phyloP scores from a whole-genome alignment of 2,888 invertebrate species.

The Phyto melanocephala region DNA sequence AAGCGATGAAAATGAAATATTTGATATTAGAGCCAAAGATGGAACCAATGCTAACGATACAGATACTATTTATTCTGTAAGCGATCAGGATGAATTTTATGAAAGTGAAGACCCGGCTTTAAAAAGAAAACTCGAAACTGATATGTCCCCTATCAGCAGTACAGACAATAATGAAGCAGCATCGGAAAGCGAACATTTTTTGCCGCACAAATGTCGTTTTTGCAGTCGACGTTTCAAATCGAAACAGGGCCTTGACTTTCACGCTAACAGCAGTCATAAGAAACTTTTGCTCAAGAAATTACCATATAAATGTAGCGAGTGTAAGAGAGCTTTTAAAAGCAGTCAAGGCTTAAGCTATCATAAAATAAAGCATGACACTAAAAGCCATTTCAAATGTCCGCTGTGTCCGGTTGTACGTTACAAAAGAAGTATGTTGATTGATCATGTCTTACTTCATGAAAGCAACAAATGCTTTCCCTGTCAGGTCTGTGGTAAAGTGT shows the following conservation, averaged over 20 bases:
- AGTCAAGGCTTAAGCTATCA: slow-evolving; percentile 69
- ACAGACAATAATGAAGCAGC: too few relatives aligned
- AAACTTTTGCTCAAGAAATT: slow-evolving; percentile 55
- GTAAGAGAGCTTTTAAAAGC: slow-evolving; percentile 69
- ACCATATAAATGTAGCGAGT: slow-evolving; percentile 68
- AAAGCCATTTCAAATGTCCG: slow-evolving; percentile 72
- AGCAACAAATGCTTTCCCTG: slow-evolving; percentile 68
- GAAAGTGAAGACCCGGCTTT: background rate
- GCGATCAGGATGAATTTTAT: background rate
- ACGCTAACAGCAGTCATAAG: background rate
- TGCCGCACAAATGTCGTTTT: background rate
- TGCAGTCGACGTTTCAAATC: background rate
- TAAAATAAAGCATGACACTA: slow-evolving; percentile 68
- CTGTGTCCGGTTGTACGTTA: slow-evolving; percentile 79
- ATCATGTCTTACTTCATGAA: slow-evolving; percentile 68
- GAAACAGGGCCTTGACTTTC: background rate
- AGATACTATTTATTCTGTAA: background rate
- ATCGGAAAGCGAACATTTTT: too few relatives aligned
- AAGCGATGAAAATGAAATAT: background rate
- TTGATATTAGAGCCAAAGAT: background rate
- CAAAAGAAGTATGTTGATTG: slow-evolving; percentile 66
- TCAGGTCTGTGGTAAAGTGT: slow-evolving; percentile 68
- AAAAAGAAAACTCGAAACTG: background rate
- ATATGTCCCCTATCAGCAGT: too few relatives aligned
- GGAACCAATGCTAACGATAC: background rate